phyloP scores from a whole-genome alignment of 2,113 vertebrate species.

The Syrrhaptes paradoxus region DNA sequence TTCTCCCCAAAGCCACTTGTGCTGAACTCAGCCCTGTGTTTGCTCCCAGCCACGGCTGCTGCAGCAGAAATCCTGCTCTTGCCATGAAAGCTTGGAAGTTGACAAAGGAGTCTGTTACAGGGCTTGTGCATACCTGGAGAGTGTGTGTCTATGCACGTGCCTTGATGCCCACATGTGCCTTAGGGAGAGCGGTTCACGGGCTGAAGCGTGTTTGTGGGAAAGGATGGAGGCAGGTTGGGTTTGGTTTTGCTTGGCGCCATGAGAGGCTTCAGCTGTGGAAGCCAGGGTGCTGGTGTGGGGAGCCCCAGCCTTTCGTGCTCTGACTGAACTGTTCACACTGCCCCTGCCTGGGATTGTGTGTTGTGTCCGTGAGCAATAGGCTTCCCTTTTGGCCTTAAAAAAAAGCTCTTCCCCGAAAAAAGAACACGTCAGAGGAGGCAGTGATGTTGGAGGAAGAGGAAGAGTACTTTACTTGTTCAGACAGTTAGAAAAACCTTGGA shows the following conservation, averaged over 20 bases:
- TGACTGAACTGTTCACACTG: neutral
- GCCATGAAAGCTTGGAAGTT: neutral
- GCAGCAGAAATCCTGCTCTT: neutral
- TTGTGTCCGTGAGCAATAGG: neutral
- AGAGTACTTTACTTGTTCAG: neutral
- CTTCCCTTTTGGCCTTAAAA: neutral
- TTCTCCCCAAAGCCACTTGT: neutral
- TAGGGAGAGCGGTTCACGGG: neutral
- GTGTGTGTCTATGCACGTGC: fast-evolving
- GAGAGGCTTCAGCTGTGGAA: neutral
- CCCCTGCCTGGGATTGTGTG: neutral
- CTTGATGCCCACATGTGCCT: fast-evolving
- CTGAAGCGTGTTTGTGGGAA: neutral
- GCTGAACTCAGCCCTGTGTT: conserved; percentile 1
- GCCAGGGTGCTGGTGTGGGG: neutral
- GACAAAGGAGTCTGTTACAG: neutral
- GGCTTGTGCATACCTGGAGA: neutral
- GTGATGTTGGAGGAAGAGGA: neutral
- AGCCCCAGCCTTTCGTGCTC: neutral
- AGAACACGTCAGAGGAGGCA: neutral
- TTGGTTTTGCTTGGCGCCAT: neutral
- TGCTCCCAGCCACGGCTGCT: conserved; percentile 22
- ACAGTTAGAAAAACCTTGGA: neutral
- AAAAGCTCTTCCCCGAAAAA: neutral
- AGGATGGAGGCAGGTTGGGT: neutral